Conservation (phyloP, 2,797 vertebrate species). For the Lateolabrax maculatus region DNA sequence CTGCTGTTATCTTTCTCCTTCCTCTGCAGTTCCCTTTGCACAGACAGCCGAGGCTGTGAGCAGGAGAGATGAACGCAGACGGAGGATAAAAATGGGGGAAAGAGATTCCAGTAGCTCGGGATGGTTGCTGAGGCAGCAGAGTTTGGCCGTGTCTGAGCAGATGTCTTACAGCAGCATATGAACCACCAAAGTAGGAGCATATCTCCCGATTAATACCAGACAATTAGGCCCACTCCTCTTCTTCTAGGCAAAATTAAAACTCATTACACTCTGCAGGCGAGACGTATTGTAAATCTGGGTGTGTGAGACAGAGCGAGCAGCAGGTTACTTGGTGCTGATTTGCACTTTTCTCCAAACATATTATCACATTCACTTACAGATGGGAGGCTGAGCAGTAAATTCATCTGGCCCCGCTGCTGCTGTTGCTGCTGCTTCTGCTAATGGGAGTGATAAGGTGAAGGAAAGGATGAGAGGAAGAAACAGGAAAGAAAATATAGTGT, state of each 20-base stretch:
- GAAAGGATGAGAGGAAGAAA: neutral
- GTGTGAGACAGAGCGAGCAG: constrained; percentile 14
- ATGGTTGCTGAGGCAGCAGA: constrained; percentile 63
- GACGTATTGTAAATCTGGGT: constrained; percentile 1
- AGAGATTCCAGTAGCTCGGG: constrained; percentile 34
- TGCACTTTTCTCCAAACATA: constrained; percentile 41
- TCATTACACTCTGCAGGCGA: constrained; percentile 45
- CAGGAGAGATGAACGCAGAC: constrained; percentile 11
- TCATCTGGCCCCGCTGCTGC: constrained; percentile 7
- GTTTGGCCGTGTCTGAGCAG: constrained; percentile 23
- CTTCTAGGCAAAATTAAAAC: constrained; percentile 35
- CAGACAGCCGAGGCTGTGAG: constrained; percentile 40
- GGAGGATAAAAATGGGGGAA: constrained; percentile 18
- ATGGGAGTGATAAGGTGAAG: neutral
- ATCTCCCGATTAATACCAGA: constrained; percentile 52
- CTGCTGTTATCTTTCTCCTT: constrained; percentile 59
- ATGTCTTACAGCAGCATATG: constrained; percentile 18
- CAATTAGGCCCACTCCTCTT: constrained; percentile 49
- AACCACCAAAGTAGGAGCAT: constrained; percentile 2
- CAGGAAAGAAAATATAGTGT: neutral
- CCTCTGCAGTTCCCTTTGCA: constrained; percentile 53
- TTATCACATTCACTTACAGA: constrained; percentile 37
- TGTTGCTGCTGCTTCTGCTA: constrained; percentile 11
- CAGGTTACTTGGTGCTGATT: constrained; percentile 38
- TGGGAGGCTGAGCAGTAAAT: constrained; percentile 16